Base-by-base conservation (phyloP, 1,140 invertebrate genomes). In the Zaprionus davidi region DNA sequence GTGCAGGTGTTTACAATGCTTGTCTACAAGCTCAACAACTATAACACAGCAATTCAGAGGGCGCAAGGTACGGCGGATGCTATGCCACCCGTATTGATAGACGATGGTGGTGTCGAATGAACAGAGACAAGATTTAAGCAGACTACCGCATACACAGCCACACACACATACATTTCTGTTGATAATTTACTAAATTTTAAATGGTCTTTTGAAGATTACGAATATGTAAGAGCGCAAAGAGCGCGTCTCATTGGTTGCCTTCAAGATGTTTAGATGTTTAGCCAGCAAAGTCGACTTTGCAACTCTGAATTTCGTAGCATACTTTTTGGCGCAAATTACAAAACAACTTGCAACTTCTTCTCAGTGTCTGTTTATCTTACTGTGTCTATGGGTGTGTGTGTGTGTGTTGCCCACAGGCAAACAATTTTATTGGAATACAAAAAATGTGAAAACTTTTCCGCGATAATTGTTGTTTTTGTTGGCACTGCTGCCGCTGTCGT, bases 1-100 rank as follows among this genome's bases (percentile, higher is more conserved):
- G 96, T 97, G 22, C 96, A 97, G 90, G 96, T 98, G 84, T 99
- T 98, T 94, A 95, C 96, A 67, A 92, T 98, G 79, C 94, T 99
- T 6, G 92, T 99, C 49, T 95, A 97, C 91, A 95, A 96, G 92
- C 93, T 99, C 72, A 97, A 71, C 93, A 94, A 68, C 53, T 79
- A 65, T 3, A 51, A 71, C n/a, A 58, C 41, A n/a, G n/a, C 13
- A 46, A 24, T 26, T 41, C 38, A 70, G 34, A 46, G 59, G 11
- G 22, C 22, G 0, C 31, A 53, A 17, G 26, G 2, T 34, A 26
- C n/a, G 46, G 2, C 1, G 5, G 68, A 65, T 22, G 60, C 41
- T 26, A 59, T 67, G 36, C 53, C 56, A 31, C 20, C 46, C 55
- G 65, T 15, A 20, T 22, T 69, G 2, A 36, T 74, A n/a, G 71